phyloP scores from a whole-genome alignment of 2,797 vertebrate genomes.

The Propithecus perrieri region DNA sequence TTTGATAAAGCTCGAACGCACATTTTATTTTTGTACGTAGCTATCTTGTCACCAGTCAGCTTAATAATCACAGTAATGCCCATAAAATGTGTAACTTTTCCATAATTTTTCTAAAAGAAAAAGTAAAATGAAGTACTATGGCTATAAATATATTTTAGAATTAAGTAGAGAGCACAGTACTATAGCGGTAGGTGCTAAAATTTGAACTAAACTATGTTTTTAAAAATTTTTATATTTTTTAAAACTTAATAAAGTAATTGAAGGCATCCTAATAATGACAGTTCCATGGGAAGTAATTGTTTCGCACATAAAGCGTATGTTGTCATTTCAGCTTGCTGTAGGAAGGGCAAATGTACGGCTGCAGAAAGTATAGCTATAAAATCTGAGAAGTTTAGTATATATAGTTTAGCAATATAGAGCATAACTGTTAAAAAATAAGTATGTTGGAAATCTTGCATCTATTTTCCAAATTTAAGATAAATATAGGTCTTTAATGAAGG shows the following conservation, averaged over 20 bases:
- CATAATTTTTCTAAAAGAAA: conserved; percentile 32
- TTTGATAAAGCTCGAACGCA: background rate
- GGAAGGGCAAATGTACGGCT: background rate
- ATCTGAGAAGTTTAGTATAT: background rate
- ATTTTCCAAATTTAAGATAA: conserved; percentile 3
- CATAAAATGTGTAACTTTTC: conserved; percentile 3
- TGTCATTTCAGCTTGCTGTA: conserved; percentile 17
- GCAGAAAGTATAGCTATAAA: background rate
- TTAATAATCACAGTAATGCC: background rate
- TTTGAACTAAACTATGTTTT: conserved; percentile 28
- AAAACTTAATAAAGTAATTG: conserved; percentile 18
- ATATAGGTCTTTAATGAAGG: background rate
- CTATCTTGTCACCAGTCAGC: background rate
- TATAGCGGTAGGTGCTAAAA: background rate
- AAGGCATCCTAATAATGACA: background rate
- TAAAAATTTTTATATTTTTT: background rate
- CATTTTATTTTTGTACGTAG: background rate
- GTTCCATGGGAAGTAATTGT: background rate
- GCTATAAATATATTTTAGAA: conserved; percentile 9
- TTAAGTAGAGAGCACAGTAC: background rate
- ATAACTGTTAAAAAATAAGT: background rate
- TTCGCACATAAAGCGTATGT: background rate
- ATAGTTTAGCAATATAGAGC: background rate
- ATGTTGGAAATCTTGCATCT: background rate
- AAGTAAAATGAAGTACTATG: background rate